A percentile compares a stretch with the other conserved stretches of the same genome.
These are phyloP conservation scores for Elephantulus edwardii DNA, from an alignment of 2,113 vertebrate species.

Conservation along the genomic window DNA sequence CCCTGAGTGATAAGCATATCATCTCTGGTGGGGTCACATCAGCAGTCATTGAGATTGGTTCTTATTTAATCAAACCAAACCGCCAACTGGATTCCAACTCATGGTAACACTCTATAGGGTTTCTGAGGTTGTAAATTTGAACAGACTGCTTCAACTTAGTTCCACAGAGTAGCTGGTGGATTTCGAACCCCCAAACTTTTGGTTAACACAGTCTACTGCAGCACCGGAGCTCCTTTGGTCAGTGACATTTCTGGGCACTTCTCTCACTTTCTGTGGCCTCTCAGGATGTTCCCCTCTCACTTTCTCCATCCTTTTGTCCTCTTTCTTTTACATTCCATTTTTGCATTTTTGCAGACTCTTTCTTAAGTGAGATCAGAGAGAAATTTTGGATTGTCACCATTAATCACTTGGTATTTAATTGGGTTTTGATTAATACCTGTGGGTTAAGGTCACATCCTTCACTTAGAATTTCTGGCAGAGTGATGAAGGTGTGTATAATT, in stretches of 20 bases:
- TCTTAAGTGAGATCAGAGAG: neutral
- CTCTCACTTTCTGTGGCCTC: neutral
- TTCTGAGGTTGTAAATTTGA: no score
- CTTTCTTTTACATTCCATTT: neutral
- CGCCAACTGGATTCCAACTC: no score
- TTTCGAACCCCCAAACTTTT: no score
- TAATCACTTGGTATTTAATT: slow-evolving; percentile 54
- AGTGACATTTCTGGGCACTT: neutral
- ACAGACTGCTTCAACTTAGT: no score
- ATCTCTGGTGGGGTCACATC: neutral
- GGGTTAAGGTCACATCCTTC: slow-evolving; percentile 24
- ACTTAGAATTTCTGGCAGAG: slow-evolving; percentile 39
- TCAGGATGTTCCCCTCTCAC: neutral
- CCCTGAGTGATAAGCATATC: neutral
- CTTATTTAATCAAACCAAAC: no score
- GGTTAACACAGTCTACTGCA: no score
- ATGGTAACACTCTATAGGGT: no score
- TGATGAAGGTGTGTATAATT: slow-evolving; percentile 28
- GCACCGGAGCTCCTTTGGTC: neutral
- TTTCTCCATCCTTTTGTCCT: neutral
- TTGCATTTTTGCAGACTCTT: neutral
- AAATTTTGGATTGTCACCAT: slow-evolving; percentile 17
- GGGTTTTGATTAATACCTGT: slow-evolving; percentile 53
- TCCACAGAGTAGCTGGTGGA: no score
- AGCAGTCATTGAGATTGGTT: neutral